phyloP scores from a whole-genome alignment of 2,113 vertebrate genomes.

The Meleagris gallopavo region DNA sequence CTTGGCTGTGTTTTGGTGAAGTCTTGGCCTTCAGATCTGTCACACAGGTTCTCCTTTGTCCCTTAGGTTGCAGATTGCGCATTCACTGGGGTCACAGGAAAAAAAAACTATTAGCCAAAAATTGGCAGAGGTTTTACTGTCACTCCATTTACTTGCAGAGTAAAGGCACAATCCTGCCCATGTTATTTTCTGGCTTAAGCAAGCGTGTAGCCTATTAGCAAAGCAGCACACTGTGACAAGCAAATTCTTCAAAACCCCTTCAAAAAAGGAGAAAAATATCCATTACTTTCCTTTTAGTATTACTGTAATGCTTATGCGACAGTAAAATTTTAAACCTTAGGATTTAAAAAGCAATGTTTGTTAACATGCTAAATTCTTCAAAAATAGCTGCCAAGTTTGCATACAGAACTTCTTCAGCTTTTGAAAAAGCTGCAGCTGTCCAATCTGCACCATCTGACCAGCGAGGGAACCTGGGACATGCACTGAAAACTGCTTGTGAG shows the following conservation, averaged over 20 bases:
- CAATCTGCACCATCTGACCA: background rate
- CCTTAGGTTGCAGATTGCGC: background rate
- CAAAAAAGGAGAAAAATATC: background rate
- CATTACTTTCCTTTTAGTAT: background rate
- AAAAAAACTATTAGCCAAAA: conserved; percentile 1
- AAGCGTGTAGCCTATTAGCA: conserved; percentile 30
- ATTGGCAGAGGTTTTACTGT: background rate
- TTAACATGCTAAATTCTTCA: background rate
- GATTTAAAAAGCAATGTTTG: background rate
- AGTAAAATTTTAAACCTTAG: background rate
- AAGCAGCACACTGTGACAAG: background rate
- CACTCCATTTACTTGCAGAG: background rate
- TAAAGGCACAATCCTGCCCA: background rate
- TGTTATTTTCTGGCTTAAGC: conserved; percentile 49
- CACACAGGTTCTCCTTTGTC: background rate
- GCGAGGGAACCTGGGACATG: background rate
- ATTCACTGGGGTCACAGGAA: background rate
- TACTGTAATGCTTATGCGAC: background rate
- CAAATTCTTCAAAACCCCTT: background rate
- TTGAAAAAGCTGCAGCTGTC: background rate
- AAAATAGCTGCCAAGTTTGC: background rate
- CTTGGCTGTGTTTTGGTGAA: background rate
- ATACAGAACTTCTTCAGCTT: background rate
- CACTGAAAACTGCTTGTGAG: accelerated
- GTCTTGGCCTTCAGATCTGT: background rate